Evolutionary conservation across 53 echinoderm and acorn worm species (phyloP).

Genomic region (Echinarachnius parma): DNA sequence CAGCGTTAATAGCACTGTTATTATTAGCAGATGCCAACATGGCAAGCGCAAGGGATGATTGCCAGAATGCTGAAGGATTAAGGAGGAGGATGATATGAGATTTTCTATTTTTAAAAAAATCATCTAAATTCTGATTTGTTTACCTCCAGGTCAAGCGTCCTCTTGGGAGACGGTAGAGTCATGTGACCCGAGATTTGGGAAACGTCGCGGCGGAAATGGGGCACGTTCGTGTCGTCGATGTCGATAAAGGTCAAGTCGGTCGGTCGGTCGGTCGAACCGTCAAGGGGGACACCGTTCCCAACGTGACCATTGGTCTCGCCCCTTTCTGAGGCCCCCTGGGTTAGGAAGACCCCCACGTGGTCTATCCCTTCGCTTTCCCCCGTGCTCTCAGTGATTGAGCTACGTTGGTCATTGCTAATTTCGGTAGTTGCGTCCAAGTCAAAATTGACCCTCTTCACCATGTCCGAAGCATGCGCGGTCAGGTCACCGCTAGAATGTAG

Average conservation of each 20-base stretch:
- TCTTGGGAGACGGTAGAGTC: constrained; percentile 35
- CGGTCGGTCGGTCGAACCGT: not conserved
- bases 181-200: not conserved
- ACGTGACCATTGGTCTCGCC: constrained; percentile 6
- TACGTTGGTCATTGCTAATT: constrained; percentile 22
- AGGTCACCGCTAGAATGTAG: not conserved
- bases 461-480: too few species aligned
- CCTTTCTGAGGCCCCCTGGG: not conserved
- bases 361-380: not conserved
- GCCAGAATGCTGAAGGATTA: too few species aligned
- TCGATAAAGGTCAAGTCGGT: constrained; percentile 29
- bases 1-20: too few species aligned
- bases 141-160: constrained; percentile 39
- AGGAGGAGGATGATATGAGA: too few species aligned
- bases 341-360: constrained; percentile 12
- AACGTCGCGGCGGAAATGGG: constrained; percentile 28
- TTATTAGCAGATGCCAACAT: too few species aligned
- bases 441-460: constrained; percentile 39
- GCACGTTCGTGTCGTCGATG: constrained; percentile 23
- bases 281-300: not conserved
- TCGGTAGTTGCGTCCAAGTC: constrained; percentile 34
- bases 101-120: too few species aligned
- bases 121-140: too few species aligned
- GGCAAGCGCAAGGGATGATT: too few species aligned
- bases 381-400: constrained; percentile 16